Evolutionary conservation across 2,797 vertebrate species (phyloP), one percentile per base, ranked within the genome.

Genomic region (Falco biarmicus): DNA sequence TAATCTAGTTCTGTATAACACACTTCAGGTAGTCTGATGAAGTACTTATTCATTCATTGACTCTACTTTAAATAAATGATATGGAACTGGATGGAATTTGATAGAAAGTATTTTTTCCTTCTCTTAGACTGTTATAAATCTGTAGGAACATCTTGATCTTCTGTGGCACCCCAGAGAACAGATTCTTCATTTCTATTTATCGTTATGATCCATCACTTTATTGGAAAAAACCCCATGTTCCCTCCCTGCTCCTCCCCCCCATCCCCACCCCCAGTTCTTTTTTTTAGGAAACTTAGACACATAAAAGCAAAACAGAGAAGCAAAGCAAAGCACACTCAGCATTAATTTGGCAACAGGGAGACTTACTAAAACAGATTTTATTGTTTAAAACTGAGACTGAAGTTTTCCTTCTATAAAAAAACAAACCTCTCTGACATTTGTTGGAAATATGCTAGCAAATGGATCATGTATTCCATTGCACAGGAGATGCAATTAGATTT

Each of bases 401-500:
- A 92, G 84, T 96, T 97, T 96, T 85, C 93, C 92, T 57, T 66
- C 84, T 87, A 78, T 94, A 61, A 94, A 96, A 96, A 77, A 71
- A 15, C 93, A 87, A 93, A 94, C 74, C 87, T 82, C 16, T 68
- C 79, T 97, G 96, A 92, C 93, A 92, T 97, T 93, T 95, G 91
- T 53, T 96, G 95, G 96, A 95, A 93, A 63, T 77, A n/a, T 95
- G 93, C 88, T 76, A 89, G 90, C 15, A 32, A 92, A 81, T 43
- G 93, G 96, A 70, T 97, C 93, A 90, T 31, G 70, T 89, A 65
- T 97, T 97, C 97, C 97, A 96, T 87, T 87, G 96, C 90, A 6
- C 84, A 50, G 95, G 95, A 91, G 84, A 86, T 92, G 93, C 95
- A 96, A 94, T 95, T 94, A 78, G 89, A 60, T 88, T 86, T 71